A percentile compares a stretch with the other conserved stretches of the same genome.
Conservation (phyloP, 2,888 invertebrate species). For the Diadegma fenestrale region DNA sequence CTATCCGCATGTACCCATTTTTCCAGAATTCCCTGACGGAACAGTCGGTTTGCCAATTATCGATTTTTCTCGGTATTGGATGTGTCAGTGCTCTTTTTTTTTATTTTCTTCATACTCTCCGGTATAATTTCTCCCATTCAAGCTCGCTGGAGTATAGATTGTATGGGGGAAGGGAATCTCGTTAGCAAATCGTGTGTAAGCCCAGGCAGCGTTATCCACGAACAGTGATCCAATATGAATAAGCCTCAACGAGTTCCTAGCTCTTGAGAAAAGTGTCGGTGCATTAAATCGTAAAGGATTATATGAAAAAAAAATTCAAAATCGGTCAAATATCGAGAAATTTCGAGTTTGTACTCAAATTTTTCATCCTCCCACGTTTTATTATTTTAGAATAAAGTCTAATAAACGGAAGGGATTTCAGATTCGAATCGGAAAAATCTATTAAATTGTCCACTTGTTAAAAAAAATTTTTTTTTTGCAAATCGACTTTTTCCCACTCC, state of each 20-base stretch:
- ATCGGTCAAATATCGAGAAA: too few relatives aligned
- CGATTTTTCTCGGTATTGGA: neutral
- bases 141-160: neutral
- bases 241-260: conserved; percentile 11
- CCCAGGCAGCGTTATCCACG: conserved; percentile 36
- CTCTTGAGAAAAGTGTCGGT: conserved; percentile 16
- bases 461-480: neutral
- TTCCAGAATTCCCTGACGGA: neutral
- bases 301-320: neutral
- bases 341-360: too few relatives aligned
- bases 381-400: too few relatives aligned
- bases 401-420: too few relatives aligned
- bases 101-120: neutral
- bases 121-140: neutral
- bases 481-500: neutral
- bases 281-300: neutral
- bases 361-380: too few relatives aligned
- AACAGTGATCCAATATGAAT: conserved; percentile 25
- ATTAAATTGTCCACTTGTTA: too few relatives aligned
- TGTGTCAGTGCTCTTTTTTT: neutral
- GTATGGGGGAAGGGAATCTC: conserved; percentile 33
- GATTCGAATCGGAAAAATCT: too few relatives aligned
- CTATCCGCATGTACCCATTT: neutral
- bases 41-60: conserved; percentile 10
- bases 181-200: conserved; percentile 46